These are phyloP conservation scores for Xestobium rufovillosum DNA, from an alignment of 2,888 invertebrate genomes.

Conservation along the genomic window DNA sequence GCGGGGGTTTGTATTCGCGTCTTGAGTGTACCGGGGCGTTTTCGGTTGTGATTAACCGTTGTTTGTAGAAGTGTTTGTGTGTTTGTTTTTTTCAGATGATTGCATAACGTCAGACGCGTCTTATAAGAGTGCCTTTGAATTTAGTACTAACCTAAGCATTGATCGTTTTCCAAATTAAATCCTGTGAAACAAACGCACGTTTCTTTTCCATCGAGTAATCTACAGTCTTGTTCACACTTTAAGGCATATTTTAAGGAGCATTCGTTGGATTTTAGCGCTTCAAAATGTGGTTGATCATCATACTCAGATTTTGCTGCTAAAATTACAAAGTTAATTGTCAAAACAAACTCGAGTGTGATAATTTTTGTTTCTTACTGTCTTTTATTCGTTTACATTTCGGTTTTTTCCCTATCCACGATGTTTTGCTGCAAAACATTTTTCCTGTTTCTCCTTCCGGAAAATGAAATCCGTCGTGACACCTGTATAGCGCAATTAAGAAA, in stretches of 20 bases:
- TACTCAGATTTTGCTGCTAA: too few species aligned
- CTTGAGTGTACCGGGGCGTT: too few species aligned
- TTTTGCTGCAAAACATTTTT: slow-evolving; percentile 50
- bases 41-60: too few species aligned
- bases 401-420: slow-evolving; percentile 50
- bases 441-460: slow-evolving; percentile 44
- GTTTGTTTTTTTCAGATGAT: slow-evolving; percentile 6
- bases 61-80: too few species aligned
- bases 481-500: slow-evolving; percentile 51
- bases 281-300: too few species aligned
- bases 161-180: slow-evolving; percentile 24
- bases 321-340: too few species aligned
- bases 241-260: slow-evolving; percentile 24
- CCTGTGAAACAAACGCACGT: slow-evolving; percentile 33
- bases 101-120: too few species aligned
- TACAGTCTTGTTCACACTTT: slow-evolving; percentile 46
- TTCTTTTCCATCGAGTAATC: slow-evolving; percentile 32
- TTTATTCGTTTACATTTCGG: slow-evolving; percentile 43
- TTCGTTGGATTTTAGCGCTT: slow-evolving; percentile 12
- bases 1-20: too few species aligned
- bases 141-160: slow-evolving; percentile 27
- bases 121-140: background rate
- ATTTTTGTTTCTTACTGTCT: slow-evolving; percentile 3
- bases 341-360: too few species aligned
- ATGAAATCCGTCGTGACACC: slow-evolving; percentile 47